Base-by-base conservation (phyloP, 2,888 invertebrate species). In the Microctonus brassicae region DNA sequence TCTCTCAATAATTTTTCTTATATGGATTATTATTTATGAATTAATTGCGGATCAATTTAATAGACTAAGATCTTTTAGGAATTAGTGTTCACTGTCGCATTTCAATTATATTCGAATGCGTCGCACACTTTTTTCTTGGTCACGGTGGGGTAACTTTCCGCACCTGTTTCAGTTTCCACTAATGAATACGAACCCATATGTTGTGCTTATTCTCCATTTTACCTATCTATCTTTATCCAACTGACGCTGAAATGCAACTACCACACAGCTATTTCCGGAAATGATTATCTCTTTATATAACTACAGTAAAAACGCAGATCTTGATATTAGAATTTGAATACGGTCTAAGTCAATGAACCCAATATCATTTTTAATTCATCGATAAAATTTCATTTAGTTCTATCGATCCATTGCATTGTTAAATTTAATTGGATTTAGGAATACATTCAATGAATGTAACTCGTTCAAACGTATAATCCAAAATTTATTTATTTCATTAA, bases 71-170 rank as follows among this genome's bases (percentile, higher is more conserved):
- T 3, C 3, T 26, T 26, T 29, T 7, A 26, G 10, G 24, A 57
- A 57, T 29, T 24, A 26, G 57, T 57, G 26, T 10, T 57, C 26
- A 57, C 57, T 26, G 26, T 26, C 29, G 57, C 57, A 29, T 29
- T 29, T 57, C 29, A 24, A 29, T 29, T 24, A 57, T 26, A 57
- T 1, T 5, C 13, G n/a, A 26, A 57, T n/a, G 7, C 57, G 17
- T 20, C 47, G 47, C 17, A 47, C 47, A 47, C 47, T n/a, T 47
- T 72, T 73, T 71, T 65, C 72, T 60, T 80, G 83, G 85, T 86
- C 83, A 86, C 84, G 86, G 85, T 86, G 86, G 85, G 84, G 86
- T 85, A 86, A 82, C 81, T 84, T 83, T 80, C 47, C 17, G 47
- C 84, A 85, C 84, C 85, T 85, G 85, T 73, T 76, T 65, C 72